Evolutionary conservation across 30 jellyfish, hydroid and myxozoan species (phyloP).

Genomic region (Aurelia sp.): DNA sequence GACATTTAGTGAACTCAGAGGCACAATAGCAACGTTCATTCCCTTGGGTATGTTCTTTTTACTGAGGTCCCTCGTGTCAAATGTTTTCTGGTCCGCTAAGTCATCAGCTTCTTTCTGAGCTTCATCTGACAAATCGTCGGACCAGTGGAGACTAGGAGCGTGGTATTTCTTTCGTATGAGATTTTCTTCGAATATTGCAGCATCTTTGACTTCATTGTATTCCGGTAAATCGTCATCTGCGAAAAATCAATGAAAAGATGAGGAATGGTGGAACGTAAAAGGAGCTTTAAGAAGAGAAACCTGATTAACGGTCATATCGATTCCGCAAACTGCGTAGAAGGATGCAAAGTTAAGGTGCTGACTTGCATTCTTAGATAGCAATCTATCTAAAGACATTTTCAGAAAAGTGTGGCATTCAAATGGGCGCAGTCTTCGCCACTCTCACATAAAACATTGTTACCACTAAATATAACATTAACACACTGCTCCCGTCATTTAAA

Average conservation of each 20-base stretch:
- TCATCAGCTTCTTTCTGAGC: conserved; percentile 92
- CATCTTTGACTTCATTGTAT: conserved; percentile 94
- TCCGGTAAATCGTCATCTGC: conserved; percentile 91
- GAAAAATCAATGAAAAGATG: background rate
- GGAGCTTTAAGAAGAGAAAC: background rate
- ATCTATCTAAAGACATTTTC: no score
- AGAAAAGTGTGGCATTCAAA: no score
- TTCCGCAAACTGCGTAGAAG: no score
- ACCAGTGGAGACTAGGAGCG: conserved; percentile 80
- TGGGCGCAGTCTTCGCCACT: no score
- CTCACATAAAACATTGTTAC: no score
- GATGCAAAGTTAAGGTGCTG: no score
- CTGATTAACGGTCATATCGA: no score
- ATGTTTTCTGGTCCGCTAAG: conserved; percentile 52
- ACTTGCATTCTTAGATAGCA: no score
- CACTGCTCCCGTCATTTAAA: no score
- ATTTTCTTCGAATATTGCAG: conserved; percentile 88
- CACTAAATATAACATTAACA: no score
- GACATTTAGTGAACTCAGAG: conserved; percentile 72
- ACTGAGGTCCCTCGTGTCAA: conserved; percentile 35
- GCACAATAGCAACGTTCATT: conserved; percentile 74
- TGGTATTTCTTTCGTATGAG: conserved; percentile 81
- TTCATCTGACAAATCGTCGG: conserved; percentile 89
- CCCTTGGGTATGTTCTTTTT: conserved; percentile 58
- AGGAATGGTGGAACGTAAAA: background rate